Conservation (phyloP, 2,888 invertebrate genomes). For the Pheosia tremula region DNA sequence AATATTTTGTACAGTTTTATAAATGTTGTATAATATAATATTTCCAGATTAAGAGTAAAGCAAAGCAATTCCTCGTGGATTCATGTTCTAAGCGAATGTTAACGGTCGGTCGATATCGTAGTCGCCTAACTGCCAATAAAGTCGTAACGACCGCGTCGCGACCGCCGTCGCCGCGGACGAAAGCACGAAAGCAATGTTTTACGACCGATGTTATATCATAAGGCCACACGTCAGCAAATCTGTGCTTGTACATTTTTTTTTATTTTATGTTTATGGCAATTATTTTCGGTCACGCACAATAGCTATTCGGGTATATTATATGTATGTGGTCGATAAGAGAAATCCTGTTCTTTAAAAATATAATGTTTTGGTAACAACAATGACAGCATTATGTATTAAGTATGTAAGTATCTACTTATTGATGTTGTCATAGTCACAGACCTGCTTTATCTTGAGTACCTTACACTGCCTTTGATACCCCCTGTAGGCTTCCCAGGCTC, state of each 20-base stretch:
- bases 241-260: conserved; percentile 1
- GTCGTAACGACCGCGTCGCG: conserved; percentile 23
- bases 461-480: too few species aligned
- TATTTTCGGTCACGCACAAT: conserved; percentile 19
- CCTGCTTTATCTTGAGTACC: too few species aligned
- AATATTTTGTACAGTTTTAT: too few species aligned
- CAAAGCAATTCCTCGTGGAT: neutral
- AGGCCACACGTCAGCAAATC: conserved; percentile 25
- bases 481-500: too few species aligned
- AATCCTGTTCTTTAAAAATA: too few species aligned
- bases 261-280: conserved; percentile 17
- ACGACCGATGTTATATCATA: conserved; percentile 31
- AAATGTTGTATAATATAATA: too few species aligned
- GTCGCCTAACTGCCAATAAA: conserved; percentile 28
- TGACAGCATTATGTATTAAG: too few species aligned
- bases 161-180: neutral
- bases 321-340: too few species aligned
- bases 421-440: too few species aligned
- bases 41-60: too few species aligned
- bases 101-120: conserved; percentile 1
- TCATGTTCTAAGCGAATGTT: conserved; percentile 4
- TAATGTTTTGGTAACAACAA: too few species aligned
- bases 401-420: too few species aligned
- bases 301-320: neutral
- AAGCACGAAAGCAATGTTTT: conserved; percentile 7